Conservation (phyloP, 2,888 invertebrate genomes). For the Deilephila porcellus region DNA sequence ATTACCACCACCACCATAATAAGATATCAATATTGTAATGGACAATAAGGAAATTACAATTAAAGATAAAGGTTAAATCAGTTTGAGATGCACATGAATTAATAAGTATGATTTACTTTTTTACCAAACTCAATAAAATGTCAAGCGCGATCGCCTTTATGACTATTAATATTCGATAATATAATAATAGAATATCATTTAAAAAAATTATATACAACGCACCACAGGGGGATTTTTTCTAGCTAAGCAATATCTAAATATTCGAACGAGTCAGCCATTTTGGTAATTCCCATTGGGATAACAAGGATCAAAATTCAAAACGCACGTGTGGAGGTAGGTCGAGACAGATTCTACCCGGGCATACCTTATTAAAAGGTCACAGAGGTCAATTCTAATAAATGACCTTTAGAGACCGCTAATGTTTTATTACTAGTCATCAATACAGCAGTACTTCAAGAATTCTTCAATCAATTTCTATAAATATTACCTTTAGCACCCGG, state of each 20-base stretch:
- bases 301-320: slow-evolving; percentile 56
- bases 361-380: not conserved
- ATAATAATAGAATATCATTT: slow-evolving; percentile 40
- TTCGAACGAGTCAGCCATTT: slow-evolving; percentile 73
- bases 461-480: too few species aligned
- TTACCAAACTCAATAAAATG: slow-evolving; percentile 13
- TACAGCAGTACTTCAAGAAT: too few species aligned
- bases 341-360: not conserved
- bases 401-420: too few species aligned
- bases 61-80: too few species aligned
- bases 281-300: slow-evolving; percentile 70
- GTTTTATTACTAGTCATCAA: too few species aligned
- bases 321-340: slow-evolving; percentile 75
- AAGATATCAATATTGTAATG: too few species aligned
- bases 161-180: slow-evolving; percentile 35
- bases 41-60: too few species aligned
- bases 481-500: not conserved
- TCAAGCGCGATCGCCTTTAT: not conserved
- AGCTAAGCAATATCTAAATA: slow-evolving; percentile 50
- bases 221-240: slow-evolving; percentile 63
- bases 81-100: too few species aligned
- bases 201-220: slow-evolving; percentile 61
- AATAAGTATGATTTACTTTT: not conserved
- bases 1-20: too few species aligned
- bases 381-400: too few species aligned